Evolutionary conservation across 2,888 invertebrate species (phyloP), one percentile per base, ranked within the genome.

Genomic region (Andrena fulva): DNA sequence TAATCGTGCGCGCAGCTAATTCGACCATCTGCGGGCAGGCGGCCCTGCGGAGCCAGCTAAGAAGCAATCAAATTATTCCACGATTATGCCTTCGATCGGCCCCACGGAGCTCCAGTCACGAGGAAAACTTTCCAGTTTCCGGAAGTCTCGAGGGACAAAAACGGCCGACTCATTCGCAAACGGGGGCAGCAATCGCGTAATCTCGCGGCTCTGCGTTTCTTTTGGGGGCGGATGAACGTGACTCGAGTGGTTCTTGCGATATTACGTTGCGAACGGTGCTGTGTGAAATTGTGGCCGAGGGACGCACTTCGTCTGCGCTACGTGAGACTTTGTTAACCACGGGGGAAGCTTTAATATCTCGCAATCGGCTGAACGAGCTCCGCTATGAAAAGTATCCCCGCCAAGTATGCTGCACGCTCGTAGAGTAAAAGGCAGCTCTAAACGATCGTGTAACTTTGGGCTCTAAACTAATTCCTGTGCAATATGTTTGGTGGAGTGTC

Each of bases 31-130:
- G 31, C 16, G 0, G 0, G 24, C 20, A 10, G 35, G 10, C 12
- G 64, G 56, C 59, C 50, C 75, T n/a, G 27, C 16, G 52, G 35
- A 33, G 20, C 64, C 50, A 8, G 69, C 50, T 42, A 59, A 78
- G 20, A 52, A 31, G 85, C 80, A 67, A 84, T 84, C 84, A 54
- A 76, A 70, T 85, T 69, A 52, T 63, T 42, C 35, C 67, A 4
- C 42, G 56, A 56, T 73, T 33, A 64, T 35, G 2, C 16, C n/a
- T 3, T n/a, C 60, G 33, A 59, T 52, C 8, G 33, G 10, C 52
- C 24, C 42, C 42, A 12, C 27, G 27, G 12, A 29, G 59, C 10
- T 24, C 62, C 59, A 56, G 24, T 50, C 20, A 50, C 48, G 35
- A 62, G 48, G 27, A 68, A 75, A 60, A 20, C 31, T 56, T 42